phyloP scores from a whole-genome alignment of 2,797 vertebrate species.

The Pteronotus mesoamericanus region DNA sequence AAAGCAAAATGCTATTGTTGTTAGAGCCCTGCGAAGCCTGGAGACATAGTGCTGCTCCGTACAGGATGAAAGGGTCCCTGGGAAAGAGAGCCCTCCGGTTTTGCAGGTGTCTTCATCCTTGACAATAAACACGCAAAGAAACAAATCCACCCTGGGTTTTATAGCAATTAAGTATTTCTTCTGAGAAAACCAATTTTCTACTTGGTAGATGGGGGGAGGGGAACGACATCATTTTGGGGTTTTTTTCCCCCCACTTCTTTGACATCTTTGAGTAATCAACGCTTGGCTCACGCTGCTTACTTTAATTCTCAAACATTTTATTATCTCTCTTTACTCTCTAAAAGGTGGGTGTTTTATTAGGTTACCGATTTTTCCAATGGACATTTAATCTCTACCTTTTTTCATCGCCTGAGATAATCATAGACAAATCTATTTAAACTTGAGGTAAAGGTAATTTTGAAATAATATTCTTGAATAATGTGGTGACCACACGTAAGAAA shows the following conservation, averaged over 20 bases:
- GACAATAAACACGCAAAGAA: not conserved
- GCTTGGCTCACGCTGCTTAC: conserved; percentile 48
- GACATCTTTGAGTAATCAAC: conserved; percentile 70
- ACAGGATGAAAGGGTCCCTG: conserved; percentile 41
- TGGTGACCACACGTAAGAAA: not conserved
- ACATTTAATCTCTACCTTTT: not conserved
- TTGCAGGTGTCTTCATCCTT: conserved; percentile 61
- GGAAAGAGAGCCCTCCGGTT: conserved; percentile 49
- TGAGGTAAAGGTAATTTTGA: not conserved
- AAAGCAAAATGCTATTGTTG: conserved; percentile 76
- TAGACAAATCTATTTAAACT: not conserved
- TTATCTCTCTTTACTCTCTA: conserved; percentile 17
- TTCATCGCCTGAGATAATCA: not conserved
- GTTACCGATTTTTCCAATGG: conserved; percentile 31
- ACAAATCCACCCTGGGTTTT: conserved; percentile 38
- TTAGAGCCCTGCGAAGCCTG: conserved; percentile 60
- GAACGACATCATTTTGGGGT: not conserved
- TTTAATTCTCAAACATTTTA: conserved; percentile 57
- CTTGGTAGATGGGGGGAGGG: not conserved
- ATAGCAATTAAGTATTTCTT: conserved; percentile 58
- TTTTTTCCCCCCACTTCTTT: conserved; percentile 39
- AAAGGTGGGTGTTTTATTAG: conserved; percentile 18
- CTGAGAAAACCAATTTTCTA: conserved; percentile 64
- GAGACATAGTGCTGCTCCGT: conserved; percentile 58
- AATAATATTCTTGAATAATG: conserved; percentile 10